Evolutionary conservation across 2,888 invertebrate genomes (phyloP).

Genomic region (Isoperla grammatica): DNA sequence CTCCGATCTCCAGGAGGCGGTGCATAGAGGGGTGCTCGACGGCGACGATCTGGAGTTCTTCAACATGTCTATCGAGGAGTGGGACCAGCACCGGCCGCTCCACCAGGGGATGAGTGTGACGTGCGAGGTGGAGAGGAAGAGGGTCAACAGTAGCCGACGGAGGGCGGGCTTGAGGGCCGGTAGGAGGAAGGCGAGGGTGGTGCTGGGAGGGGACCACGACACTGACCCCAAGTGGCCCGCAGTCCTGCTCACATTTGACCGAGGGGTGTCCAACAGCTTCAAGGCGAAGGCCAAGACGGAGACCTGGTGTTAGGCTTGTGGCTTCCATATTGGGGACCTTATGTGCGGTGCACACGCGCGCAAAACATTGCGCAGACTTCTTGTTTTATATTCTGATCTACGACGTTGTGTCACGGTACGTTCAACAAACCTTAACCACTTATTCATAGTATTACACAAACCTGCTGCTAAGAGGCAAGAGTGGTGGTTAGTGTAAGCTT

Average conservation of each 20-base stretch:
- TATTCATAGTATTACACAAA: no score
- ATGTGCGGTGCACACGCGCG: not conserved
- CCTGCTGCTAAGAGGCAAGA: no score
- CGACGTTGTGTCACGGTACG: no score
- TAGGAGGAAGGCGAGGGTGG: constrained; percentile 25
- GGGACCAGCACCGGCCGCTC: not conserved
- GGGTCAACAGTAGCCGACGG: not conserved
- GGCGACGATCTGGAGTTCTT: not conserved
- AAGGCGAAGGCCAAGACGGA: not conserved
- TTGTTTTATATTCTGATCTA: no score
- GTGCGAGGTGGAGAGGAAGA: no score
- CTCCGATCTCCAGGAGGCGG: not conserved
- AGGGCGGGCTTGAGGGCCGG: constrained; percentile 2
- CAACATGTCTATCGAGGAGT: not conserved
- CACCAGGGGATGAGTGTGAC: no score
- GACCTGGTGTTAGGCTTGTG: not conserved
- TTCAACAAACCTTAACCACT: no score
- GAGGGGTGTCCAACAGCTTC: constrained; percentile 25
- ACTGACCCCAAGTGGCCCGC: constrained; percentile 30
- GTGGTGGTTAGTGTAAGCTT: no score
- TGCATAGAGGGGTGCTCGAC: not conserved
- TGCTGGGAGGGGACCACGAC: constrained; percentile 25
- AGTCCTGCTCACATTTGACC: constrained; percentile 30
- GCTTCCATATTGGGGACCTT: not conserved
- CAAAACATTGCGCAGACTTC: no score